Evolutionary conservation across 2,888 invertebrate species (phyloP).

Genomic region (Epirrita christyi): DNA sequence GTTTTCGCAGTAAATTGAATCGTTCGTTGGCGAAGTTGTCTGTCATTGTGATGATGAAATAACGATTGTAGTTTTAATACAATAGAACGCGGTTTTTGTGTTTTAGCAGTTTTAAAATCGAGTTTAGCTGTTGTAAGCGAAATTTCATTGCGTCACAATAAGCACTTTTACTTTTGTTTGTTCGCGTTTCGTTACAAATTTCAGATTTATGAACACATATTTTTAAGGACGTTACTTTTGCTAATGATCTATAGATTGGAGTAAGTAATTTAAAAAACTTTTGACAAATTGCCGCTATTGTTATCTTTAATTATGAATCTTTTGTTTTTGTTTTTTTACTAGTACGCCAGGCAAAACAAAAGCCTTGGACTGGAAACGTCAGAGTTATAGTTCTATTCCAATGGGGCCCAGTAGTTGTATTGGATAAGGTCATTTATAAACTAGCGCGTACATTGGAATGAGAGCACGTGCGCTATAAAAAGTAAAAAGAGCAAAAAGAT

Average conservation of each 20-base stretch:
- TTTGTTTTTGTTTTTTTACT: background rate
- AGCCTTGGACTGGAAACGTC: no score
- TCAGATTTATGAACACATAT: background rate
- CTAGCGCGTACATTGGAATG: slow-evolving; percentile 27
- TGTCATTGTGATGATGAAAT: slow-evolving; percentile 35
- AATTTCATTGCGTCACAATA: slow-evolving; percentile 10
- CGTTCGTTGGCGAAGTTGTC: slow-evolving; percentile 26
- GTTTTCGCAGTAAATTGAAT: slow-evolving; percentile 36
- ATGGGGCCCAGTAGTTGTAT: slow-evolving; percentile 25
- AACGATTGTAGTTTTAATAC: slow-evolving; percentile 38
- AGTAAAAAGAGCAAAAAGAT: slow-evolving; percentile 28
- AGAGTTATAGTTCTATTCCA: background rate
- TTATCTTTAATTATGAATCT: no score
- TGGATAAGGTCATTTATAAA: slow-evolving; percentile 37
- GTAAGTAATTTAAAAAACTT: no score
- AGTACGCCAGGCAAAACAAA: background rate
- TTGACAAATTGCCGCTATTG: no score
- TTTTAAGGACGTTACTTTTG: background rate
- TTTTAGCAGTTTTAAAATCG: slow-evolving; percentile 26
- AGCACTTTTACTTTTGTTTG: slow-evolving; percentile 14
- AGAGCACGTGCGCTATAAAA: slow-evolving; percentile 39
- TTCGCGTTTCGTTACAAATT: background rate
- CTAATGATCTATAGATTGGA: background rate
- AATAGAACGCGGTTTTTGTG: slow-evolving; percentile 36
- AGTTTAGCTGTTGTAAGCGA: slow-evolving; percentile 12